phyloP scores from a whole-genome alignment of 2,797 vertebrate genomes.

The Sus cebifrons region DNA sequence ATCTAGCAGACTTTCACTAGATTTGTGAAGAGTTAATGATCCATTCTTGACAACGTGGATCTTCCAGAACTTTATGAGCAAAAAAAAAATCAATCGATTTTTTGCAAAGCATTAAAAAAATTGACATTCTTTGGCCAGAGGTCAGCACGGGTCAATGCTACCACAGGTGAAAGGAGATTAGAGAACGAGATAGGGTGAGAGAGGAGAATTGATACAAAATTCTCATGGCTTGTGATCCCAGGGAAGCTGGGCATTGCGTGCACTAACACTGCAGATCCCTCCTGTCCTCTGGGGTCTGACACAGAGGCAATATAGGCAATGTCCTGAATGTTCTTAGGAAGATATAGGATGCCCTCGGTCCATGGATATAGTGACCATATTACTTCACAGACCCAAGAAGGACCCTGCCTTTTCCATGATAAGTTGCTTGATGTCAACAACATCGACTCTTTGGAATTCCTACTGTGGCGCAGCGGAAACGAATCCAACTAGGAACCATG shows the following conservation, averaged over 20 bases:
- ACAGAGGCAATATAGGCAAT: not conserved
- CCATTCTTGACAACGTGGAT: conserved; percentile 57
- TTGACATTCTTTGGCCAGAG: conserved; percentile 1
- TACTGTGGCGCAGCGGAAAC: too few relatives aligned
- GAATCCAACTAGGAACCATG: too few relatives aligned
- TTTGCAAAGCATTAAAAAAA: conserved; percentile 67
- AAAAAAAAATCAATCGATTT: conserved; percentile 65
- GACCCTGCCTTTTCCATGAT: not conserved
- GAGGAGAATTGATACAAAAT: not conserved
- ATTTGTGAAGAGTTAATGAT: conserved; percentile 69
- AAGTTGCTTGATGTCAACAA: conserved; percentile 15
- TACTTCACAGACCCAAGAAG: not conserved
- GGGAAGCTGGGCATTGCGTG: not conserved
- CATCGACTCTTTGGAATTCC: not conserved
- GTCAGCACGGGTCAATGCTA: not conserved
- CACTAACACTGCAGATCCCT: not conserved
- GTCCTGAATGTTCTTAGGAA: not conserved
- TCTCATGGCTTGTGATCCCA: conserved; percentile 18
- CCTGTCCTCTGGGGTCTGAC: not conserved
- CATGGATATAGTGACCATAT: not conserved
- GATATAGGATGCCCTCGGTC: not conserved
- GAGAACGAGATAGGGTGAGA: not conserved
- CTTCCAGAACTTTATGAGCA: conserved; percentile 45
- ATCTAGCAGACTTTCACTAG: conserved; percentile 52
- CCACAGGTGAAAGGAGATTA: conserved; percentile 50